Conservation (phyloP, 2,888 invertebrate species). For the Scaptomyza caliginosa region DNA sequence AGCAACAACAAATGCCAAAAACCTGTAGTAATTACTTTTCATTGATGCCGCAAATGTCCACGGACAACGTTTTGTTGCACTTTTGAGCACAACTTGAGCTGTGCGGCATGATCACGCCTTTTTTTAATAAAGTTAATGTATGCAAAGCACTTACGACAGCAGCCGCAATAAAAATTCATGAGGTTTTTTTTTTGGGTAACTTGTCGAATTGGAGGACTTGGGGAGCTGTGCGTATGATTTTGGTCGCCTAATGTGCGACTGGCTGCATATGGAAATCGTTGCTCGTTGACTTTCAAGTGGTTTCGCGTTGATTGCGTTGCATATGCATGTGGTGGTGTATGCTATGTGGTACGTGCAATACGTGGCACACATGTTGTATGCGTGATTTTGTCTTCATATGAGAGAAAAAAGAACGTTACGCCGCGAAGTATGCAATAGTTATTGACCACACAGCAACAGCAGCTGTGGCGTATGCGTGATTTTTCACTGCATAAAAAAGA, state of each 20-base stretch:
- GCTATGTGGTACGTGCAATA: neutral
- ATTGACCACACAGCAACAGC: constrained; percentile 62
- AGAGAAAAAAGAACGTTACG: constrained; percentile 7
- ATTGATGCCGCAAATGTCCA: constrained; percentile 27
- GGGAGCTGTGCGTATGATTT: constrained; percentile 20
- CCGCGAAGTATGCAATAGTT: constrained; percentile 67
- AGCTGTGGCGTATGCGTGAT: constrained; percentile 28
- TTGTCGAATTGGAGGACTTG: no score
- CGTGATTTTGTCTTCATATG: constrained; percentile 42
- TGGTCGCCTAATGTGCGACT: constrained; percentile 56
- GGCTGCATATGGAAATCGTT: constrained; percentile 63
- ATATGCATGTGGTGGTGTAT: constrained; percentile 35
- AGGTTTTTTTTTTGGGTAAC: constrained; percentile 25
- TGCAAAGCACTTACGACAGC: constrained; percentile 76
- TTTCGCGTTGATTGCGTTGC: constrained; percentile 62
- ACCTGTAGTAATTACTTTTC: constrained; percentile 35
- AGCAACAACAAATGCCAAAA: constrained; percentile 15
- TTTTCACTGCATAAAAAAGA: constrained; percentile 2
- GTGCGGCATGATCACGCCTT: constrained; percentile 7
- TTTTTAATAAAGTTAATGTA: constrained; percentile 53
- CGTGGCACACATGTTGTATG: constrained; percentile 50
- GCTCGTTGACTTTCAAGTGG: constrained; percentile 46
- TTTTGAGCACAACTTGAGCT: constrained; percentile 15
- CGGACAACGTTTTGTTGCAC: constrained; percentile 37
- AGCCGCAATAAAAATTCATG: constrained; percentile 77